Evolutionary conservation across 2,888 invertebrate species (phyloP), one percentile per base, ranked within the genome.

Genomic region (Pogonocherus hispidulus): DNA sequence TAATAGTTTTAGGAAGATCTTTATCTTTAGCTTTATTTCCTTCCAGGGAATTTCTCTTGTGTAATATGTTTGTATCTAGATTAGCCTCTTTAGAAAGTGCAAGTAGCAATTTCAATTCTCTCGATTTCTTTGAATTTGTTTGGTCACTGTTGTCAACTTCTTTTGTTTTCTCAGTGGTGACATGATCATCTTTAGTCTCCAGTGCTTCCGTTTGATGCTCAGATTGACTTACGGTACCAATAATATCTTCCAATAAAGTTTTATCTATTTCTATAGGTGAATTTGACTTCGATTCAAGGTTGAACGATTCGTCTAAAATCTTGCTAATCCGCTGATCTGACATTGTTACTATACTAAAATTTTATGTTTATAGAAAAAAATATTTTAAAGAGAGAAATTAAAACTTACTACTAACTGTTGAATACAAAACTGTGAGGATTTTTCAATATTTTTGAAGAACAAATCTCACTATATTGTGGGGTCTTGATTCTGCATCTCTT

Each of bases 71-170:
- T 52, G 88, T 81, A 37, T 86, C 84, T 37, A 92, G 89, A 80
- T 92, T 90, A 0, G 92, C 91, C 78, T 91, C 91, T 80, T 89
- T 91, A 20, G 91, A 90, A 11, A 91, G 89, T 27, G 90, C 90
- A 71, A 92, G 88, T 20, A 92, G 84, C 1, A 89, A 90, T 75
- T 89, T 87, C 65, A 92, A 84, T 81, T 92, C 92, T 67, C 78
- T 75, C 54, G 78, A 78, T 35, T 56, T 69, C 55, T 68, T 74
- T 20, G 55, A 60, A 59, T 69, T 72, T 67, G 71, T 63, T 73
- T 66, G 70, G 18, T 73, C 73, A 37, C 51, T 63, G 55, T 51
- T 67, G 71, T 74, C 70, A 66, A 68, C 70, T 63, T 70, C 70
- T 49, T 37, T 65, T 67, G 70, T 70, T 67, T 65, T 63, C 8